A percentile compares a stretch with the other conserved stretches of the same genome.
These are phyloP conservation scores for Helicoverpa assulta DNA, from an alignment of 2,888 invertebrate genomes.

Conservation along the genomic window DNA sequence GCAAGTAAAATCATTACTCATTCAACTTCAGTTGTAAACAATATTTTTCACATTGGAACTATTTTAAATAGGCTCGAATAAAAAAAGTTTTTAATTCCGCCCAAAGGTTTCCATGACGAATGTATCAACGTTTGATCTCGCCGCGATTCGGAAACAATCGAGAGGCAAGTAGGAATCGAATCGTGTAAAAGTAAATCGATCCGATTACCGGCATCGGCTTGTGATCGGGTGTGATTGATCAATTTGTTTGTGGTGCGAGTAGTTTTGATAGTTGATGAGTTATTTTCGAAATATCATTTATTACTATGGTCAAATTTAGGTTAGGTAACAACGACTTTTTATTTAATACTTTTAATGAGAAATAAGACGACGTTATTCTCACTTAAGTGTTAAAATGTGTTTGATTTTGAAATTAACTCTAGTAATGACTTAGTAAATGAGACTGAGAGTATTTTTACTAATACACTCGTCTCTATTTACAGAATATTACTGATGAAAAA, in stretches of 20 bases:
- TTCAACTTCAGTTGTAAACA: slow-evolving; percentile 10
- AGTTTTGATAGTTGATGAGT: slow-evolving; percentile 48
- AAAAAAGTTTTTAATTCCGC: slow-evolving; percentile 66
- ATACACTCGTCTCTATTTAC: too few relatives aligned
- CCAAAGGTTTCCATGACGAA: slow-evolving; percentile 81
- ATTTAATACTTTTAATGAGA: too few relatives aligned
- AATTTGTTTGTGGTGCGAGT: slow-evolving; percentile 61
- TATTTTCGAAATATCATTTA: not conserved
- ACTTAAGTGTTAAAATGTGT: too few relatives aligned
- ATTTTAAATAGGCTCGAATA: slow-evolving; percentile 56
- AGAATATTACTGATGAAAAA: too few relatives aligned
- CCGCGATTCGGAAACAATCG: slow-evolving; percentile 78
- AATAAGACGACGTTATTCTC: too few relatives aligned
- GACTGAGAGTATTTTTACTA: too few relatives aligned
- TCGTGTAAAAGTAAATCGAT: slow-evolving; percentile 78
- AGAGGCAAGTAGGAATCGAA: slow-evolving; percentile 80
- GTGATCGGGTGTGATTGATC: slow-evolving; percentile 74
- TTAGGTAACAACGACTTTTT: too few relatives aligned
- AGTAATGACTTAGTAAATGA: too few relatives aligned
- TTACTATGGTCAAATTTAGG: not conserved
- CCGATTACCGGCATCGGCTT: slow-evolving; percentile 82
- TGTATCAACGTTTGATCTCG: slow-evolving; percentile 76
- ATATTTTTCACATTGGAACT: slow-evolving; percentile 30
- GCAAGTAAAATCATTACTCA: too few relatives aligned
- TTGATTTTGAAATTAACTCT: too few relatives aligned